phyloP scores from a whole-genome alignment of 2,113 vertebrate species.

The Psittacus erithacus region DNA sequence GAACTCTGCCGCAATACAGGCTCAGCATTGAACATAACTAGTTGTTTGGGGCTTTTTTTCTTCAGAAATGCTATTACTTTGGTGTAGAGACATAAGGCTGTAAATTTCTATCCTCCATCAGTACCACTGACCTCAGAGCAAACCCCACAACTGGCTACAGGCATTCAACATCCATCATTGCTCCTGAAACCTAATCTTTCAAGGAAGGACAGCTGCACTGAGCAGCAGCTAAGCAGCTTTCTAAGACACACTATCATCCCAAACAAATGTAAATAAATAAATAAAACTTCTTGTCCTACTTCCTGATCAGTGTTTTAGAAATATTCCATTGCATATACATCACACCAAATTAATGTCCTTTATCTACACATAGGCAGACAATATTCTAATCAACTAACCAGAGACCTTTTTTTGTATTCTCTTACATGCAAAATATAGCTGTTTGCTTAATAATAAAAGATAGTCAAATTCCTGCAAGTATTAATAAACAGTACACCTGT shows the following conservation, averaged over 20 bases:
- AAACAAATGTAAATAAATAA: conserved; percentile 48
- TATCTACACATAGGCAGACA: neutral
- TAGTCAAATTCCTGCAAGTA: neutral
- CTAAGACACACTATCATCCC: conserved; percentile 65
- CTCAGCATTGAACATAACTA: conserved; percentile 7
- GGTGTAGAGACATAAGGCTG: conserved; percentile 64
- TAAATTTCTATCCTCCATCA: conserved; percentile 81
- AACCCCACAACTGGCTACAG: conserved; percentile 89
- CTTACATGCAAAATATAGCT: neutral
- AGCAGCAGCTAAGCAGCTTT: conserved; percentile 76
- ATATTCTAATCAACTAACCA: neutral
- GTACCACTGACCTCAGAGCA: conserved; percentile 78
- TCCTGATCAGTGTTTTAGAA: conserved; percentile 46
- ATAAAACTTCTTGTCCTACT: conserved; percentile 44
- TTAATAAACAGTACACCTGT: neutral
- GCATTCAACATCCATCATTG: conserved; percentile 87
- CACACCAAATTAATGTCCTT: neutral
- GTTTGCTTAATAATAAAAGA: neutral
- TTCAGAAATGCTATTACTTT: conserved; percentile 39
- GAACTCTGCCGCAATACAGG: conserved; percentile 12
- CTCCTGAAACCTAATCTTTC: conserved; percentile 88
- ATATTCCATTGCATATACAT: neutral
- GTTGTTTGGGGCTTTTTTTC: neutral
- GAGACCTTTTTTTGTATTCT: neutral
- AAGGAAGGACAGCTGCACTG: conserved; percentile 86